Evolutionary conservation across 2,888 invertebrate species (phyloP).

Genomic region (Creontiades dilutus): DNA sequence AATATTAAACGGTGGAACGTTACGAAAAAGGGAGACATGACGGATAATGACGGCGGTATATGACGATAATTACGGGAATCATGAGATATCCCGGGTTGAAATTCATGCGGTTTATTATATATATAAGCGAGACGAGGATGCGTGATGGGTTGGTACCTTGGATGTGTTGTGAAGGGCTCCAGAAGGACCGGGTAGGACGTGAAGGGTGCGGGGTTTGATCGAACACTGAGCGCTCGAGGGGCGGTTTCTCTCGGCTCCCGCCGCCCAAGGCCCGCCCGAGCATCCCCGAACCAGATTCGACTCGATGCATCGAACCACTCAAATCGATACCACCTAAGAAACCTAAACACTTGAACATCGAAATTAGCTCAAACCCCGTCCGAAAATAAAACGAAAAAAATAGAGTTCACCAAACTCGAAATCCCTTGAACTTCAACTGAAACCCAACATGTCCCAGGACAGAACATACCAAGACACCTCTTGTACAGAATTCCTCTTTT

Average conservation of each 20-base stretch:
- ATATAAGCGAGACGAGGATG: background rate
- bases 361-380: no score
- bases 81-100: background rate
- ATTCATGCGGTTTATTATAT: background rate
- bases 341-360: no score
- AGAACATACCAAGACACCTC: no score
- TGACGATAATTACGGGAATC: no score
- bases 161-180: slow-evolving; percentile 49
- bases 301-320: background rate
- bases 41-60: no score
- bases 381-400: no score
- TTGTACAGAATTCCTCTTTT: no score
- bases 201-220: slow-evolving; percentile 27
- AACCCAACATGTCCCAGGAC: no score
- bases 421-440: no score
- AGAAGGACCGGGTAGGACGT: slow-evolving; percentile 20
- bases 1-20: no score
- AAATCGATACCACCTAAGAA: background rate
- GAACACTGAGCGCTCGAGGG: slow-evolving; percentile 47
- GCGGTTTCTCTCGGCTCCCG: slow-evolving; percentile 25
- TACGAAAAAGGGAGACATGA: no score
- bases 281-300: background rate
- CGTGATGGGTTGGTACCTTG: slow-evolving; percentile 44
- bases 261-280: background rate
- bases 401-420: no score